phyloP scores from a whole-genome alignment of 2,797 vertebrate genomes.

The Sebastes reedi region DNA sequence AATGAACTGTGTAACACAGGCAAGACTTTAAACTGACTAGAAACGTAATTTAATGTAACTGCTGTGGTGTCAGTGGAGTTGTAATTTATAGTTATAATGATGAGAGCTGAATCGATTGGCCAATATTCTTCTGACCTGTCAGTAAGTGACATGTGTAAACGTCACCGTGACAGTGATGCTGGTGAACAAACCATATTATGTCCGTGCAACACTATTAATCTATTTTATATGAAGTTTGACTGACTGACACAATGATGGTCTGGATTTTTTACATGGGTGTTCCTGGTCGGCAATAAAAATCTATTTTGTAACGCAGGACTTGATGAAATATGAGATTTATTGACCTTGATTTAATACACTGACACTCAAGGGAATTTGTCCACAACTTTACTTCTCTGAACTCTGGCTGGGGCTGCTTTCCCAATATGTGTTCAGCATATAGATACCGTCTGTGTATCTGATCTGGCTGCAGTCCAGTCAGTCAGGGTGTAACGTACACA shows the following conservation, averaged over 20 bases:
- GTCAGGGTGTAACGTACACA: conserved; percentile 39
- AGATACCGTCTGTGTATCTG: conserved; percentile 23
- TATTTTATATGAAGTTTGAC: not conserved
- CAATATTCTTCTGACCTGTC: not conserved
- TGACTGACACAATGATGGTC: conserved; percentile 6
- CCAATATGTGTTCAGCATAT: conserved; percentile 38
- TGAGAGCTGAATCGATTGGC: not conserved
- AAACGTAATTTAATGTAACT: conserved; percentile 10
- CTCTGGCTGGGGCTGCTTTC: conserved; percentile 7
- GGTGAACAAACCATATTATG: not conserved
- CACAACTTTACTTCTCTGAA: conserved; percentile 33
- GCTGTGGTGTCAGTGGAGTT: not conserved
- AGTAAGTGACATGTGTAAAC: not conserved
- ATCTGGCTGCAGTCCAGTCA: conserved; percentile 41
- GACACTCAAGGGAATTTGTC: conserved; percentile 36
- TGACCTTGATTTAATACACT: conserved; percentile 44
- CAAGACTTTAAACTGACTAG: not conserved
- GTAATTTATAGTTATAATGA: conserved; percentile 3
- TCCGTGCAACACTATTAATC: not conserved
- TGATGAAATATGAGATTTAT: conserved; percentile 30
- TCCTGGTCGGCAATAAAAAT: conserved; percentile 27
- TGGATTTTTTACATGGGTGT: conserved; percentile 35
- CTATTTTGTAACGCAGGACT: conserved; percentile 23
- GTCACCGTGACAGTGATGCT: not conserved
- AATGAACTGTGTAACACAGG: not conserved